Percentiles rank a stretch among this genome's conserved stretches.
phyloP scores from a whole-genome alignment of 2,113 vertebrate species.

The Pyxicephalus adspersus region DNA sequence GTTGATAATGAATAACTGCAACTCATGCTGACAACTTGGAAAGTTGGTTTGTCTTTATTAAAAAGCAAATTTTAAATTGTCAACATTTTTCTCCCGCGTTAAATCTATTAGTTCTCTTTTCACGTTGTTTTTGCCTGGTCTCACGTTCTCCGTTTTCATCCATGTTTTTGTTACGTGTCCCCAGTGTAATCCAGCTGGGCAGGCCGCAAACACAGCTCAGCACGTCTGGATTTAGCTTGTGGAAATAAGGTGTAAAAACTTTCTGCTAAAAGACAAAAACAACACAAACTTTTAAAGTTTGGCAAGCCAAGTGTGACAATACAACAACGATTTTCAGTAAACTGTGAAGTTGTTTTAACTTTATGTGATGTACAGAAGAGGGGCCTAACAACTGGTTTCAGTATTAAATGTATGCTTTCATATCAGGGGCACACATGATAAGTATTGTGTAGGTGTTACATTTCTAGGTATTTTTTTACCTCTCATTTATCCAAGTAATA shows the following conservation, averaged over 20 bases:
- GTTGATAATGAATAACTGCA: slow-evolving; percentile 33
- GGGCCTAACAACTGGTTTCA: no score
- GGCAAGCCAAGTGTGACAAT: no score
- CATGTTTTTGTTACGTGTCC: slow-evolving; percentile 46
- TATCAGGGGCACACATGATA: no score
- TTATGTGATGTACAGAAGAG: no score
- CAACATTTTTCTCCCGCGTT: slow-evolving; percentile 36
- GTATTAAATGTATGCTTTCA: no score
- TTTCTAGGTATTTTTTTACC: no score
- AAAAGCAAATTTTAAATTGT: slow-evolving; percentile 44
- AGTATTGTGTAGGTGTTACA: no score
- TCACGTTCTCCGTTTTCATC: slow-evolving; percentile 53
- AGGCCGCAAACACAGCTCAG: slow-evolving; percentile 33
- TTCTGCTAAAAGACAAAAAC: neutral
- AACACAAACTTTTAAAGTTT: neutral
- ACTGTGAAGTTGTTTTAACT: no score
- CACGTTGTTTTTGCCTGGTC: slow-evolving; percentile 32
- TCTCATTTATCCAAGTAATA: no score
- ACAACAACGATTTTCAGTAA: no score
- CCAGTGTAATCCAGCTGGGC: slow-evolving; percentile 12
- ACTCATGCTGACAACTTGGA: slow-evolving; percentile 36
- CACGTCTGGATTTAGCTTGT: slow-evolving; percentile 19
- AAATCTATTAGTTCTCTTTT: slow-evolving; percentile 38
- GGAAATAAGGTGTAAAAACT: slow-evolving; percentile 27
- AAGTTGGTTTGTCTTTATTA: slow-evolving; percentile 36